phyloP scores from a whole-genome alignment of 2,113 vertebrate genomes.

The Mustelus asterias region DNA sequence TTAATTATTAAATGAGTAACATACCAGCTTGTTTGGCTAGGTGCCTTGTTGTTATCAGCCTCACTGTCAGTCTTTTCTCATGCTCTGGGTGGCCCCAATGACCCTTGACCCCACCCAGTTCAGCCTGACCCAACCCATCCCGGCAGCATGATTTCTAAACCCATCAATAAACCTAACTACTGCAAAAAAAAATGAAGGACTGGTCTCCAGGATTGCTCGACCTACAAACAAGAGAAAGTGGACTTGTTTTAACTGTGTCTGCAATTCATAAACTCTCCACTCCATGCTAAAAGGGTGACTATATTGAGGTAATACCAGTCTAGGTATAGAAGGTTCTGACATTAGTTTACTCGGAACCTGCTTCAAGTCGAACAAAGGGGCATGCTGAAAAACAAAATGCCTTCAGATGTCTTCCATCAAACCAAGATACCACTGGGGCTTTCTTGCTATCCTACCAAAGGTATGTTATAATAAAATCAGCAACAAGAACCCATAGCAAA shows the following conservation, averaged over 20 bases:
- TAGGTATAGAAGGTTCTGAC: too few relatives aligned
- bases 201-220: neutral
- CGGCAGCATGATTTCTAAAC: neutral
- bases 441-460: neutral
- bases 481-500: neutral
- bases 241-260: neutral
- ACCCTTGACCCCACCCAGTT: too few relatives aligned
- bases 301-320: too few relatives aligned
- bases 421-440: neutral
- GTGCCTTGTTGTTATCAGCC: neutral
- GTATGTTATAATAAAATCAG: neutral
- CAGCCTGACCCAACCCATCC: neutral
- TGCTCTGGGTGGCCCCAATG: too few relatives aligned
- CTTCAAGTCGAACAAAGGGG: too few relatives aligned
- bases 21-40: neutral
- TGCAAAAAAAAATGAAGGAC: neutral
- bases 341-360: too few relatives aligned
- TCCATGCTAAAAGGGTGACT: neutral
- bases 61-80: neutral
- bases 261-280: neutral
- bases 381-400: too few relatives aligned
- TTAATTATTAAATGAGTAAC: neutral
- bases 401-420: neutral
- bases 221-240: too few relatives aligned
- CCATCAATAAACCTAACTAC: neutral